Percentiles rank a stretch among this genome's conserved stretches.
Evolutionary conservation across 2,113 vertebrate genomes (phyloP).

Genomic region (Xyrauchen texanus): DNA sequence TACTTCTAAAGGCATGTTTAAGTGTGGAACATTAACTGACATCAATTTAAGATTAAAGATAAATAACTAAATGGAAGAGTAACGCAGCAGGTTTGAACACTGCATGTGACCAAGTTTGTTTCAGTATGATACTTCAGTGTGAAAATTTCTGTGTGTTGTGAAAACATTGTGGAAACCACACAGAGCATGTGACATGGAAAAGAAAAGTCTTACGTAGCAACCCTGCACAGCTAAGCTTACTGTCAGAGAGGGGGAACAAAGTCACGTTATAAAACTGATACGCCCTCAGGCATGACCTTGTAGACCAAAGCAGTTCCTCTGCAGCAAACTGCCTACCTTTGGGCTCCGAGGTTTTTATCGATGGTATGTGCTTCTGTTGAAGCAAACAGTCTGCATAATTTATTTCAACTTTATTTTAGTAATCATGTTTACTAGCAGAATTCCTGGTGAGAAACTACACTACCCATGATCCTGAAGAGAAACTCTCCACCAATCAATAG

Average conservation of each 20-base stretch:
- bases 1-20: too few species aligned
- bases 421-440: too few species aligned
- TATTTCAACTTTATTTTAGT: too few species aligned
- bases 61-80: neutral
- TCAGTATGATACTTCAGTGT: neutral
- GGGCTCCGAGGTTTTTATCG: too few species aligned
- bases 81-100: neutral
- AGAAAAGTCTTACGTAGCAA: neutral
- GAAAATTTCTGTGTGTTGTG: too few species aligned
- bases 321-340: neutral
- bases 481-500: too few species aligned
- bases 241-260: neutral
- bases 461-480: too few species aligned
- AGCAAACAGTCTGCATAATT: too few species aligned
- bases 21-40: too few species aligned
- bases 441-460: too few species aligned
- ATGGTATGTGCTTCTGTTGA: too few species aligned
- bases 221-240: conserved; percentile 9
- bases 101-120: neutral
- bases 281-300: conserved; percentile 11
- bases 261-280: conserved; percentile 1
- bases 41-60: neutral
- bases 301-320: neutral
- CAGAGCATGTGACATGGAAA: neutral
- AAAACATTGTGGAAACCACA: neutral